These are phyloP conservation scores for Pegoplata infirma DNA, from an alignment of 2,888 invertebrate species.

Conservation along the genomic window DNA sequence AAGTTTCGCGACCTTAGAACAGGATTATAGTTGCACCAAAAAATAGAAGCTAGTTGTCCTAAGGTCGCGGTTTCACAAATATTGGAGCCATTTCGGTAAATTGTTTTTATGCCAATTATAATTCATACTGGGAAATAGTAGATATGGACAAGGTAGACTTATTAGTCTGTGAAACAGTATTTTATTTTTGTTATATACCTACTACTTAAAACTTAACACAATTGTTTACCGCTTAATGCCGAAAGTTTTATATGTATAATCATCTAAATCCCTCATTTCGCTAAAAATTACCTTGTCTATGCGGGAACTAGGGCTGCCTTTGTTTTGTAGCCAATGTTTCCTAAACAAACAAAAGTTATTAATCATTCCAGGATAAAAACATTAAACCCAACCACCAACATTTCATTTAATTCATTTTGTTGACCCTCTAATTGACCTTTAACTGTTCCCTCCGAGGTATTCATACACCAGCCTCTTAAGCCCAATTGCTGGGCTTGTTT, in stretches of 20 bases:
- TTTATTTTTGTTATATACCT: no score
- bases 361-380: constrained; percentile 1
- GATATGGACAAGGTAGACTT: no score
- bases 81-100: no score
- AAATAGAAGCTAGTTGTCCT: no score
- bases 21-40: no score
- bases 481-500: constrained; percentile 80
- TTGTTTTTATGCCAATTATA: no score
- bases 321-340: constrained; percentile 63
- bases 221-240: constrained; percentile 74
- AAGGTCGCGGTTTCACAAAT: no score
- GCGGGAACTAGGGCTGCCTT: constrained; percentile 80
- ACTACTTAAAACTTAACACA: no score
- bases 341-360: constrained; percentile 20
- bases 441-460: constrained; percentile 82
- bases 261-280: constrained; percentile 81
- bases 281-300: constrained; percentile 86
- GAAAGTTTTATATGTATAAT: constrained; percentile 79
- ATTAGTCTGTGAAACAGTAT: no score
- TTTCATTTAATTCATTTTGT: constrained; percentile 79
- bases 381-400: constrained; percentile 73
- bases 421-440: constrained; percentile 82
- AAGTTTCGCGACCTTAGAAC: no score
- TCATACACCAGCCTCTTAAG: constrained; percentile 84
- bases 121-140: no score